A percentile compares a stretch with the other conserved stretches of the same genome.
Conservation (phyloP, 2,113 vertebrate genomes). For the Myocastor coypus region DNA sequence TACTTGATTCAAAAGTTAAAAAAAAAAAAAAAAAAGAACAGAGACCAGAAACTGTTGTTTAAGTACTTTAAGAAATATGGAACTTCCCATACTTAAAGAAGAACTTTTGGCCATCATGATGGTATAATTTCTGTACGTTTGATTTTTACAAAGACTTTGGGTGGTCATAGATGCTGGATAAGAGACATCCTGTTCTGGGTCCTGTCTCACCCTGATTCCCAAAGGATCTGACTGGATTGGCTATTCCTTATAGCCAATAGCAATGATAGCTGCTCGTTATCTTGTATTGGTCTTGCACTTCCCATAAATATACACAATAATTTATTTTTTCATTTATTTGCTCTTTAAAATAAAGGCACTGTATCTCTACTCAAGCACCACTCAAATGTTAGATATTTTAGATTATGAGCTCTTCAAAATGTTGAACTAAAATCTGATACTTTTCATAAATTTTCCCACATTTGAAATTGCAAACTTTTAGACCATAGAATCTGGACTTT, state of each 20-base stretch:
- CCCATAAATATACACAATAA: not conserved
- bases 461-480: conserved; percentile 14
- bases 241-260: not conserved
- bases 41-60: not conserved
- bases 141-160: not conserved
- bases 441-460: not conserved
- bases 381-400: not conserved
- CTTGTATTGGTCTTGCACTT: not conserved
- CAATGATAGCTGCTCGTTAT: too few species aligned
- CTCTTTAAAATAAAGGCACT: conserved; percentile 41
- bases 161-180: rapidly evolving
- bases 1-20: not conserved
- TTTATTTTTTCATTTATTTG: not conserved
- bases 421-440: not conserved
- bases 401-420: not conserved
- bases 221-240: not conserved
- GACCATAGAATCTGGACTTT: not conserved
- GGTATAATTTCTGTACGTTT: not conserved
- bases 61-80: not conserved
- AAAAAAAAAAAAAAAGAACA: not conserved
- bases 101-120: not conserved
- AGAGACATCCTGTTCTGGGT: rapidly evolving
- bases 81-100: not conserved
- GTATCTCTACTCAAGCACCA: not conserved
- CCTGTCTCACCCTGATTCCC: not conserved